phyloP scores from a whole-genome alignment of 2,113 vertebrate species.

The Microcebus murinus region DNA sequence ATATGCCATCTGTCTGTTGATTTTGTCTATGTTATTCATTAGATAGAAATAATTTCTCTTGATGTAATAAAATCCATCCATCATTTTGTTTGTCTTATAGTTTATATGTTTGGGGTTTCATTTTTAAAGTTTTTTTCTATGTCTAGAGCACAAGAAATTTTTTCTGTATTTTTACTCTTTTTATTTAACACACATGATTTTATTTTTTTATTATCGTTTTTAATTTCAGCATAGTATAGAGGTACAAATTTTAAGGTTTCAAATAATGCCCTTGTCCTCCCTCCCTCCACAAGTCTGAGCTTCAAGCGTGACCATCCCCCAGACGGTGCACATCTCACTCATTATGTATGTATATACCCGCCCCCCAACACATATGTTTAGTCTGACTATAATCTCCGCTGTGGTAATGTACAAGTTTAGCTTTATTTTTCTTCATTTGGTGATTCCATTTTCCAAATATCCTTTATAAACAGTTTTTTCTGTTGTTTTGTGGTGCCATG shows the following conservation, averaged over 20 bases:
- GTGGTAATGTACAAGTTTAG: background rate
- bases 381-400: background rate
- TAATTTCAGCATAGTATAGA: too few relatives aligned
- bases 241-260: too few relatives aligned
- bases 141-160: background rate
- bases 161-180: background rate
- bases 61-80: background rate
- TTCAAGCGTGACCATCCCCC: too few relatives aligned
- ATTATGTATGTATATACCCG: too few relatives aligned
- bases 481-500: background rate
- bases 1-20: background rate
- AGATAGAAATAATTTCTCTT: slow-evolving; percentile 5
- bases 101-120: background rate
- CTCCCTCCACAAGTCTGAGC: too few relatives aligned
- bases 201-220: too few relatives aligned
- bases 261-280: too few relatives aligned
- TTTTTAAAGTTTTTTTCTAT: background rate
- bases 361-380: too few relatives aligned
- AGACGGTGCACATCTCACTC: too few relatives aligned
- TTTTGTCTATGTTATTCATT: background rate
- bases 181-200: background rate
- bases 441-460: background rate
- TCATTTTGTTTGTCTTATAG: background rate
- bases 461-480: background rate
- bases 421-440: background rate